These are phyloP conservation scores for Phenganax stokvisi DNA, from an alignment of 92 coral and sea anemone genomes.

Conservation along the genomic window DNA sequence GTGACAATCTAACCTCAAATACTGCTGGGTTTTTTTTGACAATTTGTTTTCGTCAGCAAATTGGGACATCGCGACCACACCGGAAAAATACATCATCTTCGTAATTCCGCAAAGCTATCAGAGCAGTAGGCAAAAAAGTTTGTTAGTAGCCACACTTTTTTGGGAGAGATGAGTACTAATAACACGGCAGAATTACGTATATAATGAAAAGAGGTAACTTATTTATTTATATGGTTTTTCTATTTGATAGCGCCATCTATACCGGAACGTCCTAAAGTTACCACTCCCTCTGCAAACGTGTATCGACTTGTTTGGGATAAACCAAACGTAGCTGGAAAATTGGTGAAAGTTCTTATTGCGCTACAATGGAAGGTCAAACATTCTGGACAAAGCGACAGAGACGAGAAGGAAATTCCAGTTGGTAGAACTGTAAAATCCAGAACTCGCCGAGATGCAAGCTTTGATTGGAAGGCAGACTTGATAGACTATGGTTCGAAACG, in stretches of 20 bases:
- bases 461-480: conserved; percentile 41
- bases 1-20: no score
- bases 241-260: background rate
- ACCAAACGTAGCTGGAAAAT: conserved; percentile 11
- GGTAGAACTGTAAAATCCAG: background rate
- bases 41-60: no score
- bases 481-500: conserved; percentile 50
- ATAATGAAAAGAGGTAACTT: background rate
- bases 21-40: no score
- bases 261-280: conserved; percentile 7
- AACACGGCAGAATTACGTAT: no score
- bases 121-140: no score
- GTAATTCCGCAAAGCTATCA: no score
- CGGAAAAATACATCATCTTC: no score
- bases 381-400: conserved; percentile 2
- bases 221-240: background rate
- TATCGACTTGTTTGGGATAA: conserved; percentile 21
- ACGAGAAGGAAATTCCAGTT: conserved; percentile 26
- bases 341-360: conserved; percentile 8
- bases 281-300: conserved; percentile 13
- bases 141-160: no score
- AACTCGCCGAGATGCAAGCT: conserved; percentile 1
- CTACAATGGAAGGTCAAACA: conserved; percentile 31
- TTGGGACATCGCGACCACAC: no score
- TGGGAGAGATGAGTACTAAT: no score